A percentile compares a stretch with the other conserved stretches of the same genome.
Conservation (phyloP, 2,113 vertebrate species). For the Rhombomys opimus region DNA sequence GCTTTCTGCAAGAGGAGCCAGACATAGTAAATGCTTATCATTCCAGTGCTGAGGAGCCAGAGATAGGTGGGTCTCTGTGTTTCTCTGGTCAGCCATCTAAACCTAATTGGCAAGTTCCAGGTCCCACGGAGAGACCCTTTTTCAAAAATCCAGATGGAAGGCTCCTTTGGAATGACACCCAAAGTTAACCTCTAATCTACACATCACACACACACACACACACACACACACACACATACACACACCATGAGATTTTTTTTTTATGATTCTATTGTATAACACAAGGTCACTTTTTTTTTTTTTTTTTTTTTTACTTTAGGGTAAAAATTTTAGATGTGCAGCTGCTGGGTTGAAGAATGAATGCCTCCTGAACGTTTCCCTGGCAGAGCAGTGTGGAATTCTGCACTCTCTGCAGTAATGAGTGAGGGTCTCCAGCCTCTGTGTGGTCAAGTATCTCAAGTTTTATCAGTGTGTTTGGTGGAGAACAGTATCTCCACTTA, state of each 20-base stretch:
- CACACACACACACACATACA: neutral
- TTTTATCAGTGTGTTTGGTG: neutral
- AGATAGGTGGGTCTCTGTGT: accelerated
- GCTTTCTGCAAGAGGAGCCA: neutral
- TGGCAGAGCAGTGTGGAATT: neutral
- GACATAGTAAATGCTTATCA: neutral
- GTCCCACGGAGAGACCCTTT: neutral
- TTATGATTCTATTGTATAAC: neutral
- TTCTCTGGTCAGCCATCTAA: neutral
- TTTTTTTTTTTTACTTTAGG: neutral
- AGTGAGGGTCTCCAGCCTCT: neutral
- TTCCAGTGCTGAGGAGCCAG: neutral
- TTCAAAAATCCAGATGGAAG: neutral
- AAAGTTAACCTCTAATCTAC: neutral
- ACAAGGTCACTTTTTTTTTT: neutral
- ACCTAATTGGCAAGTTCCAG: neutral
- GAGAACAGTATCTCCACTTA: neutral
- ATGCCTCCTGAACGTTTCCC: neutral
- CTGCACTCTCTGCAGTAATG: neutral
- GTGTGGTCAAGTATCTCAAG: neutral
- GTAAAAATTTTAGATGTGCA: neutral
- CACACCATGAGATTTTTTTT: neutral
- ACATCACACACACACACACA: neutral
- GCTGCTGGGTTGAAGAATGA: neutral
- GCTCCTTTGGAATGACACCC: neutral